Conservation (phyloP, 2,113 vertebrate genomes). For the Ptilorrhoa leucosticta region DNA sequence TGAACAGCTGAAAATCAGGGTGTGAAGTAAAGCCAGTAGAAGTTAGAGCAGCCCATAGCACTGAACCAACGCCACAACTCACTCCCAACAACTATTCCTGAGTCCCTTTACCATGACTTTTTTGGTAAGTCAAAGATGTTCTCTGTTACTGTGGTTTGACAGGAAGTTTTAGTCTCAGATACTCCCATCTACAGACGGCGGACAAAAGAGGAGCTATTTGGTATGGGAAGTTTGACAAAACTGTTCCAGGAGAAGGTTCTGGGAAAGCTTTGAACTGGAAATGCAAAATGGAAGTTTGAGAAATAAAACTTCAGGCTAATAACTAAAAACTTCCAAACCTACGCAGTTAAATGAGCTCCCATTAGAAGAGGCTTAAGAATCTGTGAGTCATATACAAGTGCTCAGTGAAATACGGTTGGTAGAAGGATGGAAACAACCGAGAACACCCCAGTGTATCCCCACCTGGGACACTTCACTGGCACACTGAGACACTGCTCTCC, state of each 20-base stretch:
- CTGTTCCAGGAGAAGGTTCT: neutral
- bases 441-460: neutral
- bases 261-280: neutral
- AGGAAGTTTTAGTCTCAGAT: constrained; percentile 10
- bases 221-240: neutral
- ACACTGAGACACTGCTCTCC: neutral
- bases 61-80: neutral
- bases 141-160: constrained; percentile 44
- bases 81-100: neutral
- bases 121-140: constrained; percentile 35
- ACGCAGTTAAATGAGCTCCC: neutral
- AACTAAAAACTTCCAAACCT: neutral
- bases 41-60: neutral
- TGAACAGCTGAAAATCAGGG: neutral
- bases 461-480: neutral
- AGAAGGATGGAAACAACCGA: neutral
- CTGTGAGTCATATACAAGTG: neutral
- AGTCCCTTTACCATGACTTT: neutral
- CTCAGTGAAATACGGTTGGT: neutral
- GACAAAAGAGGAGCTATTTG: neutral
- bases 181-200: neutral
- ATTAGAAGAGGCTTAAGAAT: neutral
- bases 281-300: neutral
- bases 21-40: neutral
- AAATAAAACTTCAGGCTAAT: neutral